Evolutionary conservation across 2,113 vertebrate genomes (phyloP), one percentile per base, ranked within the genome.

Genomic region (Corapipo altera): DNA sequence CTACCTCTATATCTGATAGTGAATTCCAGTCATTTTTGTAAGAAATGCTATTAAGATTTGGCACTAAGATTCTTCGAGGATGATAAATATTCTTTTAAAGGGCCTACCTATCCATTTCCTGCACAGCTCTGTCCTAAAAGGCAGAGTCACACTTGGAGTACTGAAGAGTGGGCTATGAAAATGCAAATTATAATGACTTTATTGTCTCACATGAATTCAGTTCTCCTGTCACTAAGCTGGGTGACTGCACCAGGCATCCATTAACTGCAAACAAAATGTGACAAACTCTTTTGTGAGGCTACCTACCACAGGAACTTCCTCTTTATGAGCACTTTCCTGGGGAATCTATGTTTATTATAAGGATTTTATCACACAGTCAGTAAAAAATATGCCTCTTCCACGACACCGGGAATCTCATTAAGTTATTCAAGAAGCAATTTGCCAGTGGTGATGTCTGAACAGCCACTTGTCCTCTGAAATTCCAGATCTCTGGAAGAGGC

Each of bases 41-140:
- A 96, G 96, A 97, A 97, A 98, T 86, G 89, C 96, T 97, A 97
- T 98, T 98, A 97, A 97, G 96, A 97, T 97, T 95, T 94, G 87
- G 93, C 96, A 97, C 81, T 77, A 91, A 96, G 96, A 97, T 97
- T 97, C 95, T 97, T 97, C 96, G 94, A 95, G 88, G 93, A 88
- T 97, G 97, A 98, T 95, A 97, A 97, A 98, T 96, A 95, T n/a
- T 92, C 92, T 88, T 97, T 96, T 96, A 97, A 96, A 96, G 58
- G 85, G 70, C 49, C 88, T 94, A 85, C 67, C 64, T 87, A 95
- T 91, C 90, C 94, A 96, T 91, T 96, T 95, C 93, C 51, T 33
- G 33, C 95, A 74, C 80, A 95, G 74, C 57, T 96, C 90, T 46
- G 28, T 96, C 94, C 96, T 97, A 58, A 95, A 97, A 97, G 91